Conservation (phyloP, 2,797 vertebrate species). For the Cyclura pinguis region DNA sequence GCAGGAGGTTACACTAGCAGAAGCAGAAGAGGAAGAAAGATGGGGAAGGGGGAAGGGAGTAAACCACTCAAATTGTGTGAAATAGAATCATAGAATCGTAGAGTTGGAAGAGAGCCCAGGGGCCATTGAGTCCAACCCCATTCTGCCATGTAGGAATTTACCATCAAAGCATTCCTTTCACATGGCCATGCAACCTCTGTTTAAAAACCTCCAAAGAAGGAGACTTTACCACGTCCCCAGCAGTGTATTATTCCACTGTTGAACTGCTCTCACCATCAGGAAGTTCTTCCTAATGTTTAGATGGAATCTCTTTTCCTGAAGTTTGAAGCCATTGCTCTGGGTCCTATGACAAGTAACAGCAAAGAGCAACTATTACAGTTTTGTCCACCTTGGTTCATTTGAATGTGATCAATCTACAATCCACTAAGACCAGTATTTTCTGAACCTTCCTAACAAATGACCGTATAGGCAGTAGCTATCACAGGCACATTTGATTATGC, state of each 20-base stretch:
- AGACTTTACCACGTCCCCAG: too few relatives aligned
- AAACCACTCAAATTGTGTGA: neutral
- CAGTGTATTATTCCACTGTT: too few relatives aligned
- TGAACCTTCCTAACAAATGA: neutral
- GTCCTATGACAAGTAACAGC: neutral
- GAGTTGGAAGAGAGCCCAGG: too few relatives aligned
- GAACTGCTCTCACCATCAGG: too few relatives aligned
- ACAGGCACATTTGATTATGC: neutral
- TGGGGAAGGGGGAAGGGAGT: neutral
- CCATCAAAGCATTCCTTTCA: too few relatives aligned
- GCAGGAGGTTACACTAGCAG: neutral
- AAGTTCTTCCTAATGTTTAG: too few relatives aligned
- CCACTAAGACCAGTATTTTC: neutral
- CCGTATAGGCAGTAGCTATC: neutral
- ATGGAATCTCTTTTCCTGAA: too few relatives aligned
- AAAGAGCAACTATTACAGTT: neutral
- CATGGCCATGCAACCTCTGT: too few relatives aligned
- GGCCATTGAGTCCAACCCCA: too few relatives aligned
- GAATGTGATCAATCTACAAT: neutral
- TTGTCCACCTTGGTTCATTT: neutral
- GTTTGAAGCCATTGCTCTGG: too few relatives aligned
- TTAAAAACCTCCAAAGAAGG: too few relatives aligned
- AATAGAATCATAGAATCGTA: neutral
- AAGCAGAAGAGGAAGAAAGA: neutral
- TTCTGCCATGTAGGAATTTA: too few relatives aligned